Evolutionary conservation across 1,140 invertebrate genomes (phyloP).

Genomic region (Nephotettix cincticeps): DNA sequence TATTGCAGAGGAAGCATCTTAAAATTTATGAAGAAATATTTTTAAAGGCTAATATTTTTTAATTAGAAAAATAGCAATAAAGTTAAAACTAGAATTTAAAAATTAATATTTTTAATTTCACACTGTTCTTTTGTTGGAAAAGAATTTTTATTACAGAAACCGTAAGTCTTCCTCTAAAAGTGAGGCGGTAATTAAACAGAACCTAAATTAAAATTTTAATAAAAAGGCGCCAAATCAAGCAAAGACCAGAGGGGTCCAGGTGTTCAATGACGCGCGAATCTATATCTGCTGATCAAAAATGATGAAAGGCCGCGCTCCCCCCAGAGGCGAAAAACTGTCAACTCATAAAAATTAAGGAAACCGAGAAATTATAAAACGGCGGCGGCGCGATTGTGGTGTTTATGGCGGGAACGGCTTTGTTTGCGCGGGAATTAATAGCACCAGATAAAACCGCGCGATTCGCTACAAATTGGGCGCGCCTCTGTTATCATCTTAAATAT

Average conservation of each 20-base stretch:
- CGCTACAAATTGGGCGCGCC: conserved; percentile 5
- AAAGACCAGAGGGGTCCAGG: background rate
- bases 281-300: background rate
- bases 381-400: conserved; percentile 6
- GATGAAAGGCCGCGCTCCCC: background rate
- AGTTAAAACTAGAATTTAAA: too few species aligned
- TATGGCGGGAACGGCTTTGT: conserved; percentile 21
- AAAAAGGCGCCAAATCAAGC: background rate
- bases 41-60: too few species aligned
- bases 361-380: conserved; percentile 14
- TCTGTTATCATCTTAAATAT: conserved; percentile 19
- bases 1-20: too few species aligned
- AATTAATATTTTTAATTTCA: too few species aligned
- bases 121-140: too few species aligned
- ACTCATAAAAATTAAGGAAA: conserved; percentile 23
- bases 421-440: conserved; percentile 11
- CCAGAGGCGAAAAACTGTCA: conserved; percentile 12
- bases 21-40: too few species aligned
- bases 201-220: background rate
- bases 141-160: too few species aligned
- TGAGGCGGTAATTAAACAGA: too few species aligned
- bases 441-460: background rate
- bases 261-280: background rate
- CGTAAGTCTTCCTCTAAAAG: too few species aligned
- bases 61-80: too few species aligned